Evolutionary conservation across 2,888 invertebrate species (phyloP).

Genomic region (Halocaridina rubra): DNA sequence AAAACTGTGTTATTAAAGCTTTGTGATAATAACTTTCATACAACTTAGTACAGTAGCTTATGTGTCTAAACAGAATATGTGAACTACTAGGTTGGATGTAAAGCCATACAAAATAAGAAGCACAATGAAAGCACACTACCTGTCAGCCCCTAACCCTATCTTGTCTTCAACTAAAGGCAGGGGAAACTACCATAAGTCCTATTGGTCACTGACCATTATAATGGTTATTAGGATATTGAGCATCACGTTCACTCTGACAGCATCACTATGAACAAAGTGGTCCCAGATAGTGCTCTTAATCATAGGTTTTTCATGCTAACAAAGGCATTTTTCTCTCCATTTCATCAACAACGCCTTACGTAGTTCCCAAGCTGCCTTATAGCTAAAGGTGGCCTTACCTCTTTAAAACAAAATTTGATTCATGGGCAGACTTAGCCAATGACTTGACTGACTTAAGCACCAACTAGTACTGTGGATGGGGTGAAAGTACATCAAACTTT

Average conservation of each 20-base stretch:
- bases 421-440: background rate
- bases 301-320: no score
- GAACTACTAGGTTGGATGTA: no score
- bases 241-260: conserved; percentile 21
- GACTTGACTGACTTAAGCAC: background rate
- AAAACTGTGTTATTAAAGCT: no score
- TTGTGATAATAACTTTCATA: no score
- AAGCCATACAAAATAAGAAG: conserved; percentile 5
- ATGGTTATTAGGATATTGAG: conserved; percentile 29
- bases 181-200: conserved; percentile 17
- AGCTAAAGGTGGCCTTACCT: background rate
- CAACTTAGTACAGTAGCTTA: no score
- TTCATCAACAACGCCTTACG: background rate
- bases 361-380: conserved; percentile 7
- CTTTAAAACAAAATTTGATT: background rate
- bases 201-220: background rate
- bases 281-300: no score
- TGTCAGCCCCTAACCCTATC: conserved; percentile 20
- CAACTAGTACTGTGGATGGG: no score
- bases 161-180: conserved; percentile 35
- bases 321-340: no score
- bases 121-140: conserved; percentile 38
- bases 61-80: no score
- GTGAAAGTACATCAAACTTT: no score
- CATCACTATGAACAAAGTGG: conserved; percentile 18